A percentile compares a stretch with the other conserved stretches of the same genome.
Conservation (phyloP, 2,797 vertebrate genomes). For the Tarsius wallacei region DNA sequence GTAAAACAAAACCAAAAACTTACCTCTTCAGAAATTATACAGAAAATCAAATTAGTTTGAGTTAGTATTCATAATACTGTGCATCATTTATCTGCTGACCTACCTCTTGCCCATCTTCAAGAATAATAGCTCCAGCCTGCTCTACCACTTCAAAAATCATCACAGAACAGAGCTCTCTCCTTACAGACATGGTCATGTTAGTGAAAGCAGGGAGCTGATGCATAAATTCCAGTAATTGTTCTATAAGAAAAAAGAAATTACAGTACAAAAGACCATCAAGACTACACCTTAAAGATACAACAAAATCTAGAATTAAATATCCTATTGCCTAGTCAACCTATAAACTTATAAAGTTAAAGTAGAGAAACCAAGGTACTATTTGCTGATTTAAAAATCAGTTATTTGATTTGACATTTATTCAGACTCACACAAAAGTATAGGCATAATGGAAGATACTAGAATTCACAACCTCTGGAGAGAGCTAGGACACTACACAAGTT, state of each 20-base stretch:
- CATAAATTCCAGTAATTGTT: slow-evolving; percentile 95
- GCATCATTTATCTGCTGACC: slow-evolving; percentile 57
- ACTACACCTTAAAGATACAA: background rate
- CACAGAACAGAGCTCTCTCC: slow-evolving; percentile 94
- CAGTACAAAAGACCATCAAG: slow-evolving; percentile 41
- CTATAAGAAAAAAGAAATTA: slow-evolving; percentile 88
- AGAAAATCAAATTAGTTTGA: slow-evolving; percentile 52
- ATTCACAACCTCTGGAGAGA: background rate
- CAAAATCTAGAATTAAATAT: slow-evolving; percentile 41
- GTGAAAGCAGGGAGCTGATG: slow-evolving; percentile 95
- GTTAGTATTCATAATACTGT: background rate
- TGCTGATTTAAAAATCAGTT: background rate
- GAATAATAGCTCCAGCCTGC: slow-evolving; percentile 93
- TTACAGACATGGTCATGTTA: slow-evolving; percentile 96
- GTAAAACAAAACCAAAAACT: slow-evolving; percentile 24
- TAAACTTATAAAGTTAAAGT: background rate
- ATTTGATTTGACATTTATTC: slow-evolving; percentile 31
- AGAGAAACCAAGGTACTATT: slow-evolving; percentile 1
- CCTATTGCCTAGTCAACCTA: slow-evolving; percentile 18
- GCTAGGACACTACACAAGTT: background rate
- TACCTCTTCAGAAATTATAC: slow-evolving; percentile 14
- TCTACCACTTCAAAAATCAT: slow-evolving; percentile 96
- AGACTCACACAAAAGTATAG: background rate
- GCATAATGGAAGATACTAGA: background rate
- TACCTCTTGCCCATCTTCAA: slow-evolving; percentile 93